Conservation (phyloP, 2,797 vertebrate species). For the Agapornis canus region DNA sequence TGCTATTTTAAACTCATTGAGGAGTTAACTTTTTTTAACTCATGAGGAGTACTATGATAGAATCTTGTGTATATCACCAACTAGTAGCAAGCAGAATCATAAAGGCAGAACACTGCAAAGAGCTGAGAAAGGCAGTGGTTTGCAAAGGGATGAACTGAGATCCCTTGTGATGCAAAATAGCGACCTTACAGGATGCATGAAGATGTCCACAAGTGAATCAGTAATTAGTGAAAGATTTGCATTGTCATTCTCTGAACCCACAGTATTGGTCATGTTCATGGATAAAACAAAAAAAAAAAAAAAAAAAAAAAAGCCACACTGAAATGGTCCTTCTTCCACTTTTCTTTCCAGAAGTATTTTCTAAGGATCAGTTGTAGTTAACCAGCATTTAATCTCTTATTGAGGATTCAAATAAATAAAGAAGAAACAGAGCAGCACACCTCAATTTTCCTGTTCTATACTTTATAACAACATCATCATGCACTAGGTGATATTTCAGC, state of each 20-base stretch:
- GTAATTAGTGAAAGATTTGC: neutral
- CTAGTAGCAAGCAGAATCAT: neutral
- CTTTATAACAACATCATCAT: neutral
- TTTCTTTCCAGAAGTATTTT: neutral
- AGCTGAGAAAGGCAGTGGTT: neutral
- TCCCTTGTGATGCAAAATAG: neutral
- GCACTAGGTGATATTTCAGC: neutral
- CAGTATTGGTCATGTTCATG: neutral
- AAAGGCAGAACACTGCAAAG: neutral
- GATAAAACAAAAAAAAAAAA: neutral
- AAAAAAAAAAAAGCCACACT: neutral
- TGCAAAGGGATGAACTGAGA: neutral
- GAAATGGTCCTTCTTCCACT: neutral
- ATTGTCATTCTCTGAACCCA: neutral
- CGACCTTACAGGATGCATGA: fast-evolving
- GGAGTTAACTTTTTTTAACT: neutral
- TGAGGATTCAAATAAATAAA: neutral
- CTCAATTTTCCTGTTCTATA: neutral
- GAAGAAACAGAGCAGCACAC: neutral
- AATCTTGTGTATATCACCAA: neutral
- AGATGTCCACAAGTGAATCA: neutral
- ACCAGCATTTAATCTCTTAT: neutral
- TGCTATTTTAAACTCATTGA: neutral
- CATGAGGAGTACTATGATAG: neutral
- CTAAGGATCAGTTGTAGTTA: neutral